Conservation (phyloP, 2,113 vertebrate species). For the Dasyurus viverrinus region DNA sequence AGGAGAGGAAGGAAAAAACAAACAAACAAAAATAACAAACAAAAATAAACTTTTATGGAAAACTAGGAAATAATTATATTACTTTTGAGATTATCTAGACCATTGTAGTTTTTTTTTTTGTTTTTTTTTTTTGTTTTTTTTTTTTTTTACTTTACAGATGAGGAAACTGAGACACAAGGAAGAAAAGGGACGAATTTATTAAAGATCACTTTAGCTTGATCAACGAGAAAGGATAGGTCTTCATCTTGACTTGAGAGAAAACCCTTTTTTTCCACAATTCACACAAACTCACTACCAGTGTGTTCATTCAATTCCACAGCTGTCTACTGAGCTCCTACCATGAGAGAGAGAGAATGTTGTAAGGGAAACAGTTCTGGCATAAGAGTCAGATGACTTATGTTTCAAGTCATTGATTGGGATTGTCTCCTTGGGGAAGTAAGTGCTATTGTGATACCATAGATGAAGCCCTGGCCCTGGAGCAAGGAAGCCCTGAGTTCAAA, state of each 20-base stretch:
- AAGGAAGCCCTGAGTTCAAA: neutral
- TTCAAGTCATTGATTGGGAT: neutral
- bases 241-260: neutral
- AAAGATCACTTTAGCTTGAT: neutral
- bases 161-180: neutral
- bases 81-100: neutral
- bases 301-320: neutral
- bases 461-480: neutral
- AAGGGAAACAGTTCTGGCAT: neutral
- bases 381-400: neutral
- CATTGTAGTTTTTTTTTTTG: neutral
- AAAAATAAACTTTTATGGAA: neutral
- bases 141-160: neutral
- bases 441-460: neutral
- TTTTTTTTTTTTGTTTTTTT: neutral
- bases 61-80: neutral
- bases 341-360: neutral
- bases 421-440: neutral
- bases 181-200: neutral
- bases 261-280: neutral
- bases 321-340: neutral
- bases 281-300: neutral
- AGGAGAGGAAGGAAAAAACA: neutral
- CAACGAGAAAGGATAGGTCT: neutral
- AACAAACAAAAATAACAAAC: neutral